Base-by-base conservation (phyloP, 2,888 invertebrate genomes). In the Globia sparganii region DNA sequence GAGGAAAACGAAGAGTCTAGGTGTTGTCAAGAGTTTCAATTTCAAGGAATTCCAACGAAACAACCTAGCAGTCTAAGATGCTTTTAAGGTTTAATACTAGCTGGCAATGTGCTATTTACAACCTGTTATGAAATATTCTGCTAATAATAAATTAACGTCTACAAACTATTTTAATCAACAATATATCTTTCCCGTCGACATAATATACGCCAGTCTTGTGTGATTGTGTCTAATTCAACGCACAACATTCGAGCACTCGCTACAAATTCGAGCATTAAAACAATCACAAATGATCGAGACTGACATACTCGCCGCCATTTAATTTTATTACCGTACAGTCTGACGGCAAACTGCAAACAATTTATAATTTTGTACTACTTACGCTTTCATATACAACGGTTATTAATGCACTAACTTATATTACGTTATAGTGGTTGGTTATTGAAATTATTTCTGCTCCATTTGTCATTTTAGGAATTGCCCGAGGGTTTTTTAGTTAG, bases 291-390 rank as follows among this genome's bases (percentile, higher is more conserved):
- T 77, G 79, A 88, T 81, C 80, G 75, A 72, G 77, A 64, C 77
- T 72, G 82, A 81, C 81, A 85, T 73, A 81, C 83, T 88, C 69
- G 78, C 80, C 73, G 77, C 78, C 78, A 82, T 89, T 89, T 85
- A 85, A 88, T 89, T 88, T 88, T 81, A 88, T 84, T 74, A 81
- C 79, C 64, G 43, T 58, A 53, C 81, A 72, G 77, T 84, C 82
- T 81, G 81, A 85, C 78, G 69, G 80, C 68, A 49, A 77, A 78
- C 67, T 77, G 76, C 75, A 67, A 77, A 87, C 82, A 85, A 85
- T 86, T 86, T 83, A 84, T 81, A 88, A 80, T 80, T 81, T 80
- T 78, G 76, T 80, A 74, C 75, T 84, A 78, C 80, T 77, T 85
- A 74, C 58, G 40, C 67, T 79, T 78, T 85, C 72, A 76, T 77